Evolutionary conservation across 2,113 vertebrate genomes (phyloP), one percentile per base, ranked within the genome.

Genomic region (Pundamilia nyererei): DNA sequence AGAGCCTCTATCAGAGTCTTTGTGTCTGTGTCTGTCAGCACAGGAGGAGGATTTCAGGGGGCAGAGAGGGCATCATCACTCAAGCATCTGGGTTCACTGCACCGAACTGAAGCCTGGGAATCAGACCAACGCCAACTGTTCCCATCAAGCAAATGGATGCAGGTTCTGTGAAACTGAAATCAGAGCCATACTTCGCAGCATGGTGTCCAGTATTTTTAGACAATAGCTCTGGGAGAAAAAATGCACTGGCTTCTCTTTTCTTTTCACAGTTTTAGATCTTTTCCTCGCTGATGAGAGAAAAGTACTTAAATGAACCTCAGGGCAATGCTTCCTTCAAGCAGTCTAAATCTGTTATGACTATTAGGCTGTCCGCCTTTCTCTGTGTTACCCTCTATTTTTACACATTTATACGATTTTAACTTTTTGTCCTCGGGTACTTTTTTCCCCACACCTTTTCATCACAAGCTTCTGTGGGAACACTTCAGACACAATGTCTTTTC

Each of bases 21-120:
- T 93, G 89, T 89, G 65, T 54, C 45, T 29, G 77, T 33, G 86
- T 93, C 93, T 90, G 89, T 93, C 91, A 93, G 87, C 87, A 51
- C 13, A 53, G 72, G 91, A 89, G 80, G 81, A 86, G 24, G 70
- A 79, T 93, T 91, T 87, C 93, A 93, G n/a, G 14, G 35, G 31
- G 45, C 86, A 88, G 62, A 9, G 54, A 83, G 86, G 77, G 49
- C 68, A 70, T 83, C 87, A 47, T 85, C 77, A 40, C 82, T 70
- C 87, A 51, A 49, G 56, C 83, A 11, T 86, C 89, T 80, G 85
- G 62, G 9, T 75, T 90, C 82, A 51, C 82, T 49, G 81, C 80
- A 51, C 80, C 9, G 51, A 75, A 85, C 81, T 58, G 10, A 81
- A 85, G 75, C 88, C 91, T 88, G 91, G 85, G 93, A 93, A 91